A percentile compares a stretch with the other conserved stretches of the same genome.
These are phyloP conservation scores for Tetrapedia diversipes DNA, from an alignment of 2,888 invertebrate species.

Conservation along the genomic window DNA sequence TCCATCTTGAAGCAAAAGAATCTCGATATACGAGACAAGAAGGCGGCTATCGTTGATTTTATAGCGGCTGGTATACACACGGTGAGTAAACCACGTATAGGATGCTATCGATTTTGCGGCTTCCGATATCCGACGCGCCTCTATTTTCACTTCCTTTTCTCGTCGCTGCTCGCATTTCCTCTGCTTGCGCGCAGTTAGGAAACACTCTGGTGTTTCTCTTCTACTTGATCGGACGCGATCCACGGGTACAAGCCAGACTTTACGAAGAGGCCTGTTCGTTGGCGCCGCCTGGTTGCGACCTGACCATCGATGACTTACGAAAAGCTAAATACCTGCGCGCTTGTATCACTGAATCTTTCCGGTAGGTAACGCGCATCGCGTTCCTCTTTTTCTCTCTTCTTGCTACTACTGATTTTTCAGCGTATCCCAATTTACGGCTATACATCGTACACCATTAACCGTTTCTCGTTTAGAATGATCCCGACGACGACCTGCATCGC, in stretches of 20 bases:
- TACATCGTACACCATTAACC: no score
- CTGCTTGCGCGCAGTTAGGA: conserved; percentile 85
- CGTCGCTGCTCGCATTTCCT: background rate
- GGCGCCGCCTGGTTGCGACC: conserved; percentile 84
- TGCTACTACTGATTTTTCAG: background rate
- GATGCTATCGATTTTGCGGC: no score
- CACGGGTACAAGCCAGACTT: conserved; percentile 87
- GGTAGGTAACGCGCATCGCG: conserved; percentile 75
- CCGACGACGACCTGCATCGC: conserved; percentile 93
- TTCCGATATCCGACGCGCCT: background rate
- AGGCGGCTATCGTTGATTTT: conserved; percentile 93
- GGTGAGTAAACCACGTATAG: no score
- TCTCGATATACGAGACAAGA: conserved; percentile 91
- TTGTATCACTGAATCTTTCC: conserved; percentile 90
- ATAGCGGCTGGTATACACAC: conserved; percentile 95
- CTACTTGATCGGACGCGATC: conserved; percentile 88
- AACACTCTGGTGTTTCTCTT: conserved; percentile 92
- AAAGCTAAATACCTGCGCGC: conserved; percentile 90
- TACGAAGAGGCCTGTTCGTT: conserved; percentile 86
- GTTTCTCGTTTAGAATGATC: conserved; percentile 82
- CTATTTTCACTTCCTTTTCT: no score
- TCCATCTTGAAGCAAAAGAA: conserved; percentile 89
- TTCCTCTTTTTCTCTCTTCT: background rate
- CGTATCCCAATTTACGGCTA: background rate
- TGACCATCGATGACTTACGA: conserved; percentile 85